These are phyloP conservation scores for Natator depressus DNA, from an alignment of 2,113 vertebrate species.

Conservation along the genomic window DNA sequence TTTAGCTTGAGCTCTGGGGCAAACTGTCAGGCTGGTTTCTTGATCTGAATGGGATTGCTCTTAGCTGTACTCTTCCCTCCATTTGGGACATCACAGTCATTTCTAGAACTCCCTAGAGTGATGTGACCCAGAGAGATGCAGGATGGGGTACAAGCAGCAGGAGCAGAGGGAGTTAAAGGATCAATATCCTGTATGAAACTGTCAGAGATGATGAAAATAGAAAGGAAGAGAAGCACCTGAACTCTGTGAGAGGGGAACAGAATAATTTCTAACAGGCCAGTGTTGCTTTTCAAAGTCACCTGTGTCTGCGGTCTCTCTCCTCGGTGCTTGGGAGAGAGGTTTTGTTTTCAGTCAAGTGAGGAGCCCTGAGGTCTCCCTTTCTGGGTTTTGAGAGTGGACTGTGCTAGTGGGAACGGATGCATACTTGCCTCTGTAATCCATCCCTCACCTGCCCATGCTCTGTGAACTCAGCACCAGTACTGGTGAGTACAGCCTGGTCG, in stretches of 20 bases:
- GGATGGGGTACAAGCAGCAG: not conserved
- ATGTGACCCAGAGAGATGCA: not conserved
- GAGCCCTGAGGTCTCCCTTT: rapidly evolving
- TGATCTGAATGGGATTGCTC: not conserved
- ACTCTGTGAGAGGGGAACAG: not conserved
- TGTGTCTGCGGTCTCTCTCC: rapidly evolving
- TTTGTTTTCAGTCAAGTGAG: rapidly evolving
- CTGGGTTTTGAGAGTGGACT: rapidly evolving
- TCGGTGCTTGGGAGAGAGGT: not conserved
- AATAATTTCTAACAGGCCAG: not conserved
- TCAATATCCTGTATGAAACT: not conserved
- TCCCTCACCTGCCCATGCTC: not conserved
- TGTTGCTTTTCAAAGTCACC: not conserved
- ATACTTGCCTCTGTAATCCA: rapidly evolving
- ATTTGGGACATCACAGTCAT: rapidly evolving
- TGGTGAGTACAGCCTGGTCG: not conserved
- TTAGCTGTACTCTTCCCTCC: not conserved
- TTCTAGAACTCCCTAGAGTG: rapidly evolving
- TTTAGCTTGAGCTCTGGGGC: not conserved
- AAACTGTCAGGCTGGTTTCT: too few species aligned
- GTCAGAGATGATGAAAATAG: rapidly evolving
- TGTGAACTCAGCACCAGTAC: not conserved
- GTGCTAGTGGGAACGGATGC: rapidly evolving
- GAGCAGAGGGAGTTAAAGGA: not conserved
- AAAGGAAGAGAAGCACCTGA: not conserved